These are phyloP conservation scores for Periophthalmus modestus DNA, from an alignment of 2,113 vertebrate species.

Conservation along the genomic window DNA sequence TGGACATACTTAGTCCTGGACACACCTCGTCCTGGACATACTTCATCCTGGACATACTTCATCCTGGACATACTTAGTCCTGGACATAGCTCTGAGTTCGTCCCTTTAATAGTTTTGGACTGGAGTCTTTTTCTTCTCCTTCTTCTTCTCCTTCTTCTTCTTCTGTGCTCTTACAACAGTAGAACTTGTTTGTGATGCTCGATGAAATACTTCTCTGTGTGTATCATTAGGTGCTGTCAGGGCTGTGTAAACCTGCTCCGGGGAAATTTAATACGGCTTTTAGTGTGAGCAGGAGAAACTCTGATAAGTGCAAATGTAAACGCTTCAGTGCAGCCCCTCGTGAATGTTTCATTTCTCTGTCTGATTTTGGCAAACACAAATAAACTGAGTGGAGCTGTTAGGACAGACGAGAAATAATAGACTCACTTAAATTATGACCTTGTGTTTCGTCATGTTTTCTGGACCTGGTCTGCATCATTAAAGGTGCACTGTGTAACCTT, in stretches of 20 bases:
- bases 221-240: neutral
- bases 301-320: neutral
- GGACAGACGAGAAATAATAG: neutral
- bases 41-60: neutral
- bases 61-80: neutral
- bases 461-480: neutral
- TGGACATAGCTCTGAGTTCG: too few relatives aligned
- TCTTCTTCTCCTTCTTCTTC: too few relatives aligned
- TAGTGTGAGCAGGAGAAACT: neutral
- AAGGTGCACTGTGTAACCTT: neutral
- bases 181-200: neutral
- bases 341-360: neutral
- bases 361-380: slow-evolving; percentile 1
- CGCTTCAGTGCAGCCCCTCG: neutral
- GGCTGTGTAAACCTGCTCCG: neutral
- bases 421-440: neutral
- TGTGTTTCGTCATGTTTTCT: neutral
- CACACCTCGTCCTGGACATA: too few relatives aligned
- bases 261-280: neutral
- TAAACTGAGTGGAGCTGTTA: slow-evolving; percentile 1
- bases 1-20: too few relatives aligned
- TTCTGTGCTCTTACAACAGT: neutral
- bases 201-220: neutral
- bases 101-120: too few relatives aligned
- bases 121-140: too few relatives aligned